Evolutionary conservation across 2,797 vertebrate species (phyloP).

Genomic region (Margarornis squamiger): DNA sequence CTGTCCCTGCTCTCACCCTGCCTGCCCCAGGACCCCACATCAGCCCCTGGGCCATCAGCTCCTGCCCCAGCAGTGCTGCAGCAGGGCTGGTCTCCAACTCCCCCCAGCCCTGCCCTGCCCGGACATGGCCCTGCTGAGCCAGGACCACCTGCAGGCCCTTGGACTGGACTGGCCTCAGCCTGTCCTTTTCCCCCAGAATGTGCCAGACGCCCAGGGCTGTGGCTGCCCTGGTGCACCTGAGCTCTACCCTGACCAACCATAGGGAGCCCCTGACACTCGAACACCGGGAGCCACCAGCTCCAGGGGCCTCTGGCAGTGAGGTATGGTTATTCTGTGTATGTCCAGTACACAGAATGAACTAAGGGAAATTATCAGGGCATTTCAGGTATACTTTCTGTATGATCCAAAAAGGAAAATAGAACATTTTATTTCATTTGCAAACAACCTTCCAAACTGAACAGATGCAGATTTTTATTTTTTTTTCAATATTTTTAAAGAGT

Average conservation of each 20-base stretch:
- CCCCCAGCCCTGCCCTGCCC: neutral
- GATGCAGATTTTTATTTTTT: neutral
- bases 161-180: neutral
- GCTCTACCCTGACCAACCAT: no score
- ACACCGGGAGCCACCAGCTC: neutral
- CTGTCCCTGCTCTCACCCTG: neutral
- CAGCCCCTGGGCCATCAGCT: neutral
- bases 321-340: neutral
- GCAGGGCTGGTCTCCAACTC: neutral
- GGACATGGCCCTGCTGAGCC: rapidly evolving
- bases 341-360: neutral
- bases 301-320: neutral
- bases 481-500: neutral
- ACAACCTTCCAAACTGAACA: neutral
- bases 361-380: neutral
- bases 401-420: neutral
- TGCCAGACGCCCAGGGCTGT: no score
- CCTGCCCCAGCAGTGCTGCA: rapidly evolving
- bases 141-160: no score
- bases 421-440: neutral
- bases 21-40: neutral
- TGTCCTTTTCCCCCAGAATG: rapidly evolving
- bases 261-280: rapidly evolving
- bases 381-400: neutral
- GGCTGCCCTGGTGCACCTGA: rapidly evolving